Conservation (phyloP, 2,888 invertebrate genomes). For the Achlya flavicornis region DNA sequence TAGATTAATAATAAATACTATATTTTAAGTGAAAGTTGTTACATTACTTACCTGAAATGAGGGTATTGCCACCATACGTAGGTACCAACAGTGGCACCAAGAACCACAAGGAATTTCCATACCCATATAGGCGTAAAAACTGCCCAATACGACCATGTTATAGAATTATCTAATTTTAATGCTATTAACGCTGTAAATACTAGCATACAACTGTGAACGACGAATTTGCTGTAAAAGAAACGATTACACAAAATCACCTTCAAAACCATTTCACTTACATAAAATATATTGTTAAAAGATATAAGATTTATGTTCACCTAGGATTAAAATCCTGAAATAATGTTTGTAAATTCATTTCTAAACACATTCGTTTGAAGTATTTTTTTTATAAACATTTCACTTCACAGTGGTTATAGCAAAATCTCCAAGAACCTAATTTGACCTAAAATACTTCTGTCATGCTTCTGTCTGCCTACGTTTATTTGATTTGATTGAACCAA, state of each 20-base stretch:
- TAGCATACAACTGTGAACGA: constrained; percentile 96
- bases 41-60: constrained; percentile 90
- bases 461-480: not conserved
- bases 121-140: constrained; percentile 98
- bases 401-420: constrained; percentile 23
- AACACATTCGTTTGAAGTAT: constrained; percentile 66
- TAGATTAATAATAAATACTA: no score
- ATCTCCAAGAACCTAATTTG: constrained; percentile 15
- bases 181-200: constrained; percentile 96
- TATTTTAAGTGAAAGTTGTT: no score
- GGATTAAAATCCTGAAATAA: constrained; percentile 96
- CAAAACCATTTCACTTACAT: not conserved
- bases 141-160: constrained; percentile 97
- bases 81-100: constrained; percentile 95
- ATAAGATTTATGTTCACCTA: constrained; percentile 82
- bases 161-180: constrained; percentile 93
- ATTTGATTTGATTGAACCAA: no score
- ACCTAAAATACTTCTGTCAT: constrained; percentile 14
- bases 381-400: constrained; percentile 55
- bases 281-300: constrained; percentile 17
- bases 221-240: constrained; percentile 93
- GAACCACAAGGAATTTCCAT: constrained; percentile 96
- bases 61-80: constrained; percentile 98
- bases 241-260: constrained; percentile 17
- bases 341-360: constrained; percentile 93